These are phyloP conservation scores for Volucella inflata DNA, from an alignment of 2,888 invertebrate species.

Conservation along the genomic window DNA sequence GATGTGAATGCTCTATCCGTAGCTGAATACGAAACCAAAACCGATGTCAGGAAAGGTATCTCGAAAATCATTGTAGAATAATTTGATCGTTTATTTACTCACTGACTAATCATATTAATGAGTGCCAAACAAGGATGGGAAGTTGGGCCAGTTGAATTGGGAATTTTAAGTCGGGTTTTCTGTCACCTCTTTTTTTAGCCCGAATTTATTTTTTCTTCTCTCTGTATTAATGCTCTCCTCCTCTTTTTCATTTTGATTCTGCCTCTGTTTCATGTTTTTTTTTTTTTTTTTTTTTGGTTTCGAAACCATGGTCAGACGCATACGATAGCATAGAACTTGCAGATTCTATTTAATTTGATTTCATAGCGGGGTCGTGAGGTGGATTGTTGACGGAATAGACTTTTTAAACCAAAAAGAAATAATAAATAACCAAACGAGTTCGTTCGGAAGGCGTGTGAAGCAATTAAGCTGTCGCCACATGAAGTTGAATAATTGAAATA, in stretches of 20 bases:
- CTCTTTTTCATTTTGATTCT: neutral
- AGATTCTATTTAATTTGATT: slow-evolving; percentile 34
- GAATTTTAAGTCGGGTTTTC: slow-evolving; percentile 46
- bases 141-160: slow-evolving; percentile 46
- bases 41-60: slow-evolving; percentile 37
- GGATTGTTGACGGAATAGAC: neutral
- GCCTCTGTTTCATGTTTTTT: neutral
- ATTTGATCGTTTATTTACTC: slow-evolving; percentile 62
- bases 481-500: slow-evolving; percentile 61
- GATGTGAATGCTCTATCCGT: neutral
- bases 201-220: slow-evolving; percentile 7
- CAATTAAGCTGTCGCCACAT: slow-evolving; percentile 51
- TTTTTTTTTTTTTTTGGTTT: neutral
- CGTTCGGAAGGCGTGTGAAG: slow-evolving; percentile 36
- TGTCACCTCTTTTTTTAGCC: slow-evolving; percentile 30
- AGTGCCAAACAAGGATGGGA: slow-evolving; percentile 51
- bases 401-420: neutral
- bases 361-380: neutral
- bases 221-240: no score
- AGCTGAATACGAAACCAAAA: neutral
- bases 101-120: slow-evolving; percentile 71
- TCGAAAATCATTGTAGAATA: slow-evolving; percentile 55
- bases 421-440: neutral
- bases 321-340: slow-evolving; percentile 3
- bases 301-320: neutral